Conservation (phyloP, 2,888 invertebrate genomes). For the Hermodice carunculata region DNA sequence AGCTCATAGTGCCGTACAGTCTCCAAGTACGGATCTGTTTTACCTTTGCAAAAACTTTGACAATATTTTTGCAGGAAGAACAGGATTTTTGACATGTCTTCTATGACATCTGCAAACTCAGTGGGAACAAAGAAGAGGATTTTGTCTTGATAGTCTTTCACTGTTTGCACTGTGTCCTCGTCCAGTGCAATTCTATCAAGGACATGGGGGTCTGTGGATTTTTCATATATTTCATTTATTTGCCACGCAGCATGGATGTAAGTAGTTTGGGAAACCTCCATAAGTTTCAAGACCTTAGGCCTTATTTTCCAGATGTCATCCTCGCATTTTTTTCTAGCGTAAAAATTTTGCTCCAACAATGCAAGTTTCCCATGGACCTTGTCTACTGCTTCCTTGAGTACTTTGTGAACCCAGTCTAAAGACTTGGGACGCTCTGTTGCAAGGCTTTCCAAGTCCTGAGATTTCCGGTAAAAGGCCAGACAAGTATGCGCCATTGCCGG, state of each 20-base stretch:
- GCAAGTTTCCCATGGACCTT: slow-evolving; percentile 46
- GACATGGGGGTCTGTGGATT: background rate
- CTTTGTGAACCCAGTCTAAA: slow-evolving; percentile 51
- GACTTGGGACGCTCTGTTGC: slow-evolving; percentile 54
- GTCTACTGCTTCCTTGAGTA: slow-evolving; percentile 46
- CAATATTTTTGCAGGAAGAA: slow-evolving; percentile 56
- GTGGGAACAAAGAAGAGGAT: slow-evolving; percentile 42
- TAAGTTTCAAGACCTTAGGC: slow-evolving; percentile 3
- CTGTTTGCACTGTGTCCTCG: background rate
- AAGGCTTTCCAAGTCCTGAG: slow-evolving; percentile 52
- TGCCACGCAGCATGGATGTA: background rate
- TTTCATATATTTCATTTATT: background rate
- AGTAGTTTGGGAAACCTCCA: no score
- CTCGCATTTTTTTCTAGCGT: slow-evolving; percentile 14
- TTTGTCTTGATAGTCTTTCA: slow-evolving; percentile 40
- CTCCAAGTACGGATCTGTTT: slow-evolving; percentile 50
- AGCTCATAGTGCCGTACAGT: slow-evolving; percentile 58
- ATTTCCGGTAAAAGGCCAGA: slow-evolving; percentile 55
- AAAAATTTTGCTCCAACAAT: slow-evolving; percentile 28
- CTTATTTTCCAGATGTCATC: slow-evolving; percentile 16
- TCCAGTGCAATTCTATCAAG: background rate
- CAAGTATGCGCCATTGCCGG: slow-evolving; percentile 37
- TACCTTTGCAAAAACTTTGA: slow-evolving; percentile 52
- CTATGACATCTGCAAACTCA: slow-evolving; percentile 48
- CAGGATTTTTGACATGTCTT: slow-evolving; percentile 43